Evolutionary conservation across 2,888 invertebrate genomes (phyloP).

Genomic region (Tetrapedia diversipes): DNA sequence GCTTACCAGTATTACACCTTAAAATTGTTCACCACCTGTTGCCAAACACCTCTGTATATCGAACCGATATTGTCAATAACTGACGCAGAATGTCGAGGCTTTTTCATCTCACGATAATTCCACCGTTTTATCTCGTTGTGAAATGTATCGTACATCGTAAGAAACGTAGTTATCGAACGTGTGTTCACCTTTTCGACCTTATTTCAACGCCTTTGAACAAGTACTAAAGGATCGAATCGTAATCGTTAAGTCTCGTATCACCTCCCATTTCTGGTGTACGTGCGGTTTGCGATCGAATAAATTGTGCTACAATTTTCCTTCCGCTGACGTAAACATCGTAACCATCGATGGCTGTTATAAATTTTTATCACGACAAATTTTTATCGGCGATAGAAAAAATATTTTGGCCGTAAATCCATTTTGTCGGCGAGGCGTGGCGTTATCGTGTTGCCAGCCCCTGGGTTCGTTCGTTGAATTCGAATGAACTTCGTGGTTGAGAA

Average conservation of each 20-base stretch:
- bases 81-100: neutral
- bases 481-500: constrained; percentile 14
- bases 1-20: too few species aligned
- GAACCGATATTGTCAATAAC: too few species aligned
- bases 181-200: neutral
- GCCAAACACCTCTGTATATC: too few species aligned
- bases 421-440: constrained; percentile 5
- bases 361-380: constrained; percentile 32
- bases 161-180: neutral
- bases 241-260: neutral
- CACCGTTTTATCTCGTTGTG: too few species aligned
- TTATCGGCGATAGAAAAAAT: constrained; percentile 31
- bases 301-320: too few species aligned
- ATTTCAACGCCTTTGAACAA: neutral
- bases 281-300: neutral
- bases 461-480: constrained; percentile 5
- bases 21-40: too few species aligned
- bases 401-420: constrained; percentile 44
- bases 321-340: neutral
- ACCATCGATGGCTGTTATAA: neutral
- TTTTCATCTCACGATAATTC: neutral
- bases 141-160: neutral
- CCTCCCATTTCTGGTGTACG: neutral
- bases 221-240: neutral
- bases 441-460: neutral